phyloP scores from a whole-genome alignment of 2,888 invertebrate species.

The Hetaerina titia region DNA sequence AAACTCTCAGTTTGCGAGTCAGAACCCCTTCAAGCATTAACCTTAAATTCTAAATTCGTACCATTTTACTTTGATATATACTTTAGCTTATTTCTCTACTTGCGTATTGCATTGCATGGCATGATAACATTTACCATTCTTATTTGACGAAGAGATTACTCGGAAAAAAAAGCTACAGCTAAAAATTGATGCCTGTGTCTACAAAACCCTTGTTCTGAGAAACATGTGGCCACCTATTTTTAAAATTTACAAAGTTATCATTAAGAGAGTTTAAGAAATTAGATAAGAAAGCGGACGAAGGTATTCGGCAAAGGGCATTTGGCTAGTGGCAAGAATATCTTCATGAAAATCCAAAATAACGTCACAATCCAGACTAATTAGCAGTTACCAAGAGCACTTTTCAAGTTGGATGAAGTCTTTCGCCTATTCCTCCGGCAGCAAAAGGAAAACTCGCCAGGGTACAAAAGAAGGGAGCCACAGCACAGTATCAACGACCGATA shows the following conservation, averaged over 20 bases:
- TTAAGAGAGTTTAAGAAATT: background rate
- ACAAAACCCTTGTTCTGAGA: background rate
- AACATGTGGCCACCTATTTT: background rate
- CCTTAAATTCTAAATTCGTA: too few relatives aligned
- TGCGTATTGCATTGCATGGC: background rate
- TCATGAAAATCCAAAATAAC: background rate
- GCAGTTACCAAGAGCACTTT: background rate
- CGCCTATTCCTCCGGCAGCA: background rate
- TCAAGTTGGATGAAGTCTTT: background rate
- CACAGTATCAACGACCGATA: conserved; percentile 44
- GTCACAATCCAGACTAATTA: background rate
- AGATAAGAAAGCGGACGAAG: background rate
- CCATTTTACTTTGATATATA: background rate
- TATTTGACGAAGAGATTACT: background rate
- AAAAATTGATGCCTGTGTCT: conserved; percentile 6
- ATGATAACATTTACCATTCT: background rate
- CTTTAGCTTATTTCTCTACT: background rate
- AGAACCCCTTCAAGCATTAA: too few relatives aligned
- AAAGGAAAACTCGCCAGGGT: background rate
- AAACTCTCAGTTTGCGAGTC: too few relatives aligned
- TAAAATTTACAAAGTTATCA: background rate
- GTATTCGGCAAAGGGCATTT: background rate
- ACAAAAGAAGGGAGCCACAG: background rate
- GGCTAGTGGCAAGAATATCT: background rate
- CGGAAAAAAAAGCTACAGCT: background rate